Base-by-base conservation (phyloP, 2,113 vertebrate species). In the Petrocephalus microphthalmus region DNA sequence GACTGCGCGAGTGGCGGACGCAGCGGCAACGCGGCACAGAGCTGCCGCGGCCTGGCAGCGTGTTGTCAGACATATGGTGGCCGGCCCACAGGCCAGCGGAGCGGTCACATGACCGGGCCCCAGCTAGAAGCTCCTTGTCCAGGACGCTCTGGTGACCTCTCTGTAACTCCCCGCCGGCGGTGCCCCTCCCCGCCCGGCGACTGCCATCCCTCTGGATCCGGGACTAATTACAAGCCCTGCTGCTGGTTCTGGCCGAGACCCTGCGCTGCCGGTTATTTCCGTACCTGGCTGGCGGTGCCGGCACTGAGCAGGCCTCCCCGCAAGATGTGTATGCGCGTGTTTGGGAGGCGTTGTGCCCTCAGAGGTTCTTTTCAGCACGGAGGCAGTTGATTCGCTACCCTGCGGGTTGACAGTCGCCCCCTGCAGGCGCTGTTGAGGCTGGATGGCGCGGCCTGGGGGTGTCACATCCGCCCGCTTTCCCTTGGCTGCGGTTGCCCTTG, bases 191-290 rank as follows among this genome's bases (percentile, higher is more conserved):
- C 11, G 49, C 51, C 84, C 84, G 2, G 84, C 81, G 22, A 51
- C 42, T 84, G 81, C 42, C 49, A 8, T 85, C 84, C 51, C 84
- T 85, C 84, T 54, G 25, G 84, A 54, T 85, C 84, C n/a, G 84
- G 81, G 81, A 83, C 81, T 85, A 85, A 85, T 85, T 85, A 85
- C 84, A 85, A 33, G 84, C 51, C 84, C 51, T 85, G 49, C 51
- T 85, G 84, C 49, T 54, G 51, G 49, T n/a, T 85, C 47, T 85
- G 47, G 49, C 84, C 4, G 84, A 29, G 49, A 52, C 84, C 84
- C 25, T 37, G 85, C 20, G 13, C 85, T 19, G 25, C 19, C 33
- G 5, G 56, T 64, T 57, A 60, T 60, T 86, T 86, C 64, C 0
- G 20, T 45, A 86, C 85, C 56, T 42, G 53, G 56, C 84, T 17